Percentiles rank a stretch among this genome's conserved stretches.
phyloP scores from a whole-genome alignment of 2,797 vertebrate species.

The Moxostoma hubbsi region DNA sequence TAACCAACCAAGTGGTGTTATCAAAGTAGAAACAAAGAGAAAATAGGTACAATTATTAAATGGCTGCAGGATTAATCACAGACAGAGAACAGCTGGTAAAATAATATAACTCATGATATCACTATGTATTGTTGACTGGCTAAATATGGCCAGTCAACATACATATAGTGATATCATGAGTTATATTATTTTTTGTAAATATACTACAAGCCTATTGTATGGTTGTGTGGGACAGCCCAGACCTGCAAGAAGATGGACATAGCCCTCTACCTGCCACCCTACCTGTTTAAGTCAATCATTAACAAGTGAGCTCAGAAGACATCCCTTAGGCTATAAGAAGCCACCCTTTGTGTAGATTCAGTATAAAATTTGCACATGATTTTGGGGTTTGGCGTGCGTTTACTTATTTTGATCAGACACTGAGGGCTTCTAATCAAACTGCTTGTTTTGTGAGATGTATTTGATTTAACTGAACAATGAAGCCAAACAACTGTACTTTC shows the following conservation, averaged over 20 bases:
- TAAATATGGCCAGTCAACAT: too few species aligned
- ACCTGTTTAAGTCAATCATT: slow-evolving; percentile 76
- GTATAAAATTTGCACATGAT: neutral
- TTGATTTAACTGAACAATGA: slow-evolving; percentile 44
- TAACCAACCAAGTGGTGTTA: too few species aligned
- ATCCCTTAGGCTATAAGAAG: slow-evolving; percentile 43
- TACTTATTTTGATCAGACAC: neutral
- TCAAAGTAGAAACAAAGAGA: too few species aligned
- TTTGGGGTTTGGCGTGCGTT: neutral
- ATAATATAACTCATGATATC: too few species aligned
- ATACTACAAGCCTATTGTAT: neutral
- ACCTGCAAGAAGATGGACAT: neutral
- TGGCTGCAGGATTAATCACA: too few species aligned
- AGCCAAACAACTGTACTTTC: slow-evolving; percentile 76
- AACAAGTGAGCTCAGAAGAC: slow-evolving; percentile 61
- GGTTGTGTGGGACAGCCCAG: neutral
- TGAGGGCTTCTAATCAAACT: neutral
- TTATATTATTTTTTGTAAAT: too few species aligned
- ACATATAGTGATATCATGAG: too few species aligned
- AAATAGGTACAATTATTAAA: too few species aligned
- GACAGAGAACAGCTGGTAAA: too few species aligned
- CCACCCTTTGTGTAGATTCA: slow-evolving; percentile 48
- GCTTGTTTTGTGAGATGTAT: neutral
- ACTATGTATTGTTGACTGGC: too few species aligned
- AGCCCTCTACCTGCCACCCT: slow-evolving; percentile 56